phyloP scores from a whole-genome alignment of 2,797 vertebrate genomes.

The Tapirus indicus region DNA sequence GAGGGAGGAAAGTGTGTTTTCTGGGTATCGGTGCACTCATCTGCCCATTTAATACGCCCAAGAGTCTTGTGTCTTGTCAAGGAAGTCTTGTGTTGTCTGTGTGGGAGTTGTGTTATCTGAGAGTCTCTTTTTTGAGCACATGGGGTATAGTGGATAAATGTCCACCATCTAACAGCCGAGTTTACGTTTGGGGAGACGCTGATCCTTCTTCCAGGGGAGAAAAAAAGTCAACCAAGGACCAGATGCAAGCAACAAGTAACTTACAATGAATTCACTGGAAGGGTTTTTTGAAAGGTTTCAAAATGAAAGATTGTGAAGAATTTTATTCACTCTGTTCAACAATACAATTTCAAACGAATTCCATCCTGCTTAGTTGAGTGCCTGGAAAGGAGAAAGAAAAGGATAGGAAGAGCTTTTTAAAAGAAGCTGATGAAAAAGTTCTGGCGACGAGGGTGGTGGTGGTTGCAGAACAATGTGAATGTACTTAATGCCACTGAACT shows the following conservation, averaged over 20 bases:
- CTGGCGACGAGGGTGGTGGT: neutral
- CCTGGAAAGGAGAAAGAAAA: neutral
- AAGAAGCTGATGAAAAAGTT: neutral
- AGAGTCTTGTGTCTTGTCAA: neutral
- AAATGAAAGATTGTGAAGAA: neutral
- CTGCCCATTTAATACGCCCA: neutral
- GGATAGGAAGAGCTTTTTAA: neutral
- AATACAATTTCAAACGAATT: neutral
- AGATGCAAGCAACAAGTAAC: neutral
- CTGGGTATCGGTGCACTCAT: neutral
- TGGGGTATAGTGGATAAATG: neutral
- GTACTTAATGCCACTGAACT: neutral
- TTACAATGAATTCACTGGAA: neutral
- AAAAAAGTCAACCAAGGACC: neutral
- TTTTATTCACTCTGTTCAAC: neutral
- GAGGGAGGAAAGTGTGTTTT: neutral
- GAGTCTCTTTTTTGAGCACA: neutral
- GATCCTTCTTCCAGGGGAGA: neutral
- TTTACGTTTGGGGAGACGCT: neutral
- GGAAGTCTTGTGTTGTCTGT: neutral
- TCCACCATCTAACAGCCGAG: neutral
- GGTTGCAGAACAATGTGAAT: neutral
- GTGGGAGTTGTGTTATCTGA: neutral
- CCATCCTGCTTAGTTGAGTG: neutral
- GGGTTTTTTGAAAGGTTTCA: neutral